phyloP scores from a whole-genome alignment of 2,888 invertebrate genomes.

The Cyclophora punctaria region DNA sequence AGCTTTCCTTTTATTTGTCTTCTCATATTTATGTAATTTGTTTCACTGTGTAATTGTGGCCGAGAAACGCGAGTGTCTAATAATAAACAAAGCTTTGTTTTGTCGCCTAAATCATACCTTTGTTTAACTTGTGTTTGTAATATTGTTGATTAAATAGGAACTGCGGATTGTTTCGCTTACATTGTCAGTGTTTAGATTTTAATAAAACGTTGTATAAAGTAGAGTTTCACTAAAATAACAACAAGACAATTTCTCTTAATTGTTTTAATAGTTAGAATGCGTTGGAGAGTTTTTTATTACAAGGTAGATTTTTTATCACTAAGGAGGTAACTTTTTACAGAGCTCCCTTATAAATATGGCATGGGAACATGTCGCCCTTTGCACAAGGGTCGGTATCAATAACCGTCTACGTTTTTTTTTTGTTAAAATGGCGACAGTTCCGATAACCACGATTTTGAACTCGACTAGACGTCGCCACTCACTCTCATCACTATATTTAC shows the following conservation, averaged over 20 bases:
- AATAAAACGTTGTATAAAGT: too few relatives aligned
- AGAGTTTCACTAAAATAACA: background rate
- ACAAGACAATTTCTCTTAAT: background rate
- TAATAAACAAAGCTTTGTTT: conserved; percentile 9
- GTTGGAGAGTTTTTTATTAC: too few relatives aligned
- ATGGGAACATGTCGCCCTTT: background rate
- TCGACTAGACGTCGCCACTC: conserved; percentile 19
- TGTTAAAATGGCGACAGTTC: background rate
- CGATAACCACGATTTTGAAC: background rate
- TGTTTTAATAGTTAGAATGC: background rate
- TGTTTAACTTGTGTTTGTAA: conserved; percentile 4
- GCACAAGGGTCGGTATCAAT: background rate
- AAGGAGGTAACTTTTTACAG: background rate
- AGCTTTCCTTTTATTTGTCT: conserved; percentile 8
- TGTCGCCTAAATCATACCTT: conserved; percentile 1
- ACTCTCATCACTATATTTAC: background rate
- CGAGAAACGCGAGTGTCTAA: conserved; percentile 1
- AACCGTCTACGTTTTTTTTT: background rate
- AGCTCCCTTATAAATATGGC: too few relatives aligned
- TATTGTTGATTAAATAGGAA: too few relatives aligned
- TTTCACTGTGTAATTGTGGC: background rate
- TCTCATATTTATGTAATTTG: background rate
- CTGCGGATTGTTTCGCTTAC: too few relatives aligned
- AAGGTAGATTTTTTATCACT: background rate
- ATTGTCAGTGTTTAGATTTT: too few relatives aligned